Percentiles rank a stretch among this genome's conserved stretches.
Evolutionary conservation across 37 sponge, comb jelly and placozoan genomes (phyloP).

Genomic region (Axinella damicornis): DNA sequence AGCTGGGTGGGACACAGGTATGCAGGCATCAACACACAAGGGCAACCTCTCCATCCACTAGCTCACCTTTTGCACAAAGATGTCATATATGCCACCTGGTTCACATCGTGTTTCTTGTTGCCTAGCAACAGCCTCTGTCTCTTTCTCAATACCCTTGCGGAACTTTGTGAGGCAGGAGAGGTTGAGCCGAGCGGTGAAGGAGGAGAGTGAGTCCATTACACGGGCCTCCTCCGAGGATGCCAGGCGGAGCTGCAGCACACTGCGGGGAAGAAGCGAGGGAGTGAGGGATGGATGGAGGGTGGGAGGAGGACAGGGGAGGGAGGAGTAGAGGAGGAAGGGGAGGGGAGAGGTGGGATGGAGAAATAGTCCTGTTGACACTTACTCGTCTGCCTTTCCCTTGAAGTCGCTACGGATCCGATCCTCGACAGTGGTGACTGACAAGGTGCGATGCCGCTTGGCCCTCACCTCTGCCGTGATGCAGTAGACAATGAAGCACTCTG

Average conservation of each 20-base stretch:
- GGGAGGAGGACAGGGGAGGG: background rate
- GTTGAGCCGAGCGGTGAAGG: conserved; percentile 21
- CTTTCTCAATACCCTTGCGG: conserved; percentile 18
- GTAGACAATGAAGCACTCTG: conserved; percentile 48
- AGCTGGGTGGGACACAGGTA: conserved; percentile 63
- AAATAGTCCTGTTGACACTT: conserved; percentile 7
- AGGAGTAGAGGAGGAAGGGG: background rate
- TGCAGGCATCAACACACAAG: no score
- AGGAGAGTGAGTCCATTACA: conserved; percentile 41
- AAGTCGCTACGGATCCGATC: conserved; percentile 58
- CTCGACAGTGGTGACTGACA: conserved; percentile 15
- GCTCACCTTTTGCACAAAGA: conserved; percentile 36
- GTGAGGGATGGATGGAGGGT: no score
- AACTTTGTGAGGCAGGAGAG: conserved; percentile 22
- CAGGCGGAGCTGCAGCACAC: conserved; percentile 48
- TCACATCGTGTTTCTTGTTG: background rate
- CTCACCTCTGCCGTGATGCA: conserved; percentile 69
- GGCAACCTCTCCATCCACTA: no score
- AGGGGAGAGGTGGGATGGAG: background rate
- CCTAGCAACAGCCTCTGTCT: conserved; percentile 11
- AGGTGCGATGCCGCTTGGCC: conserved; percentile 28
- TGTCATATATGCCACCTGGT: conserved; percentile 16
- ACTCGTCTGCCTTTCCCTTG: conserved; percentile 46
- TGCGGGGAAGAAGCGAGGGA: background rate
- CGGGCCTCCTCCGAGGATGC: conserved; percentile 47